Base-by-base conservation (phyloP, 2,888 invertebrate species). In the Perithous albicinctus region DNA sequence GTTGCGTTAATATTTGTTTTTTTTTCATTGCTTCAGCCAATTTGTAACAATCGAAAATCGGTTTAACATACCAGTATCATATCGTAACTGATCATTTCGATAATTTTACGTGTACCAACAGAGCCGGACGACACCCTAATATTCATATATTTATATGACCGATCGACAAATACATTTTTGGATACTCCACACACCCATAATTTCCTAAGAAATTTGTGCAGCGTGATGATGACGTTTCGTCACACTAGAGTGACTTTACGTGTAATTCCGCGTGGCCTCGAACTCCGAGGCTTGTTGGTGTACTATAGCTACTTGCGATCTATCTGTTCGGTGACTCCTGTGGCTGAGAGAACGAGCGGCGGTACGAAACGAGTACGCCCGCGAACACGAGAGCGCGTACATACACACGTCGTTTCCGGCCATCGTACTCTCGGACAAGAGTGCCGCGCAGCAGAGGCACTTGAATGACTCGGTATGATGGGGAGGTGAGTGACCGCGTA, bases 401-500 rank as follows among this genome's bases (percentile, higher is more conserved):
- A 70, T 64, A 81, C 69, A 74, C 61, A 63, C 84, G 84, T 79
- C 82, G 83, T 86, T 89, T 87, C 87, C 87, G 85, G 85, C 83
- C 85, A 51, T 74, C 81, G 81, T 74, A 74, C 81, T 78, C 74
- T 78, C 81, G 29, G 75, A 73, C 56, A 38, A 69, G 48, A 54
- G 77, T 73, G 73, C n/a, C 79, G 73, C 79, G 78, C 80, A 86
- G 87, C 78, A n/a, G n/a, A 54, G 29, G 7, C 74, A 78, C 81
- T 86, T 88, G 87, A 88, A 88, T 89, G 87, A 88, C 89, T 87
- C 86, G 85, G 85, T 86, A 83, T 85, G 85, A 86, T 87, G 85
- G 87, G 85, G 88, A 88, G 90, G 89, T 89, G 89, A 90, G 89
- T 89, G 90, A 90, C 89, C 48, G 48, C 89, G 85, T 59, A 43